These are phyloP conservation scores for Sisyra terminalis DNA, from an alignment of 2,888 invertebrate species.

Conservation along the genomic window DNA sequence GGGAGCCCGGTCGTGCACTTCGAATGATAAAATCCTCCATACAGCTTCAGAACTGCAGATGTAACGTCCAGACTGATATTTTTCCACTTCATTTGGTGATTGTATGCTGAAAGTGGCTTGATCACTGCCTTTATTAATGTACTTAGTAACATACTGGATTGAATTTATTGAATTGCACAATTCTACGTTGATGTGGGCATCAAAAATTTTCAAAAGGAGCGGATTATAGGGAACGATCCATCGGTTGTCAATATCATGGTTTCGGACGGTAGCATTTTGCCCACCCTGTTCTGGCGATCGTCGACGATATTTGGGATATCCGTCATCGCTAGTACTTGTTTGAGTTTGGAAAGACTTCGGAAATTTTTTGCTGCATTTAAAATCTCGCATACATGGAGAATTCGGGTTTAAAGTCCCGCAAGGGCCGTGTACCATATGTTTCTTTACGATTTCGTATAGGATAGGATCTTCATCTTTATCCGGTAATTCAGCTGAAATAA, in stretches of 20 bases:
- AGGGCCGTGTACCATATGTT: constrained; percentile 7
- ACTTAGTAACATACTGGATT: constrained; percentile 11
- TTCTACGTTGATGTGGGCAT: constrained; percentile 15
- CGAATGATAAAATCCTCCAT: constrained; percentile 15
- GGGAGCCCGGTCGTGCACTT: constrained; percentile 14
- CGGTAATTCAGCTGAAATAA: constrained; percentile 12
- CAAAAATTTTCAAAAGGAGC: constrained; percentile 7
- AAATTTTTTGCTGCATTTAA: constrained; percentile 17
- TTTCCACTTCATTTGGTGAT: constrained; percentile 12
- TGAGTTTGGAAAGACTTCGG: constrained; percentile 16
- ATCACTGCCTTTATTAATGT: too few relatives aligned
- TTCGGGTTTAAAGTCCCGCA: constrained; percentile 8
- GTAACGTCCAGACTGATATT: constrained; percentile 14
- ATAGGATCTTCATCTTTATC: constrained; percentile 5
- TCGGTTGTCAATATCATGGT: constrained; percentile 8
- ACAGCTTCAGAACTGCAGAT: constrained; percentile 12
- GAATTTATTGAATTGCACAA: constrained; percentile 8
- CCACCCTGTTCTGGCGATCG: constrained; percentile 13
- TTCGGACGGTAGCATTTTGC: constrained; percentile 6
- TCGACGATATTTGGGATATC: constrained; percentile 17
- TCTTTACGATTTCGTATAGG: constrained; percentile 10
- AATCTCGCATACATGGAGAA: constrained; percentile 21
- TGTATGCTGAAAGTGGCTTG: constrained; percentile 12
- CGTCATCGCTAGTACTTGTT: constrained; percentile 14
- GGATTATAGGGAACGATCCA: constrained; percentile 7